Base-by-base conservation (phyloP, 92 coral and sea anemone species). In the Zoanthus gigantus region DNA sequence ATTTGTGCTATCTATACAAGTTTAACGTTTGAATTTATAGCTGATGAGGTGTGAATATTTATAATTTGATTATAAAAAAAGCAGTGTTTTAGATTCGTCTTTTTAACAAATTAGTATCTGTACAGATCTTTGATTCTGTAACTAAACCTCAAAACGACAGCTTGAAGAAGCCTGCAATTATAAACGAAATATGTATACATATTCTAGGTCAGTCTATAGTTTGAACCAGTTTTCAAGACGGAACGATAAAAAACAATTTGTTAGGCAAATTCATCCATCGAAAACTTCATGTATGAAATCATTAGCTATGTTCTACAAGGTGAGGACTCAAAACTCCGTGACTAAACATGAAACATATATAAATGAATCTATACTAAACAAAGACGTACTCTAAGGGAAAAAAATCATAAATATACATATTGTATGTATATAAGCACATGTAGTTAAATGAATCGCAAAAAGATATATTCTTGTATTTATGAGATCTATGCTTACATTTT, bases 401-500 rank as follows among this genome's bases (percentile, higher is more conserved):
- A 44, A 9, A 34, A 37, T 0, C 42, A 37, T 37, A 37, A 2
- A 37, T 37, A 37, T 37, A 37, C 42, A 37, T 37, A 4, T 37
- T 10, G 11, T 69, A 69, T 69, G 14, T 11, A 69, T 34, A 30
- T 18, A 17, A 63, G 69, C 29, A 63, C 29, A 63, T n/a, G 30
- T 63, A 31, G 9, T 18, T 30, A 69, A 69, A 69, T 29, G 12
- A 69, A 69, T 30, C 31, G 46, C 46, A 29, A 34, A 69, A 69
- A 34, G 6, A 23, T 23, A 68, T 10, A 23, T 30, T 69, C 46
- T 69, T 30, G 14, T 69, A 31, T 69, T 30, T 44, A 69, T 69
- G 5, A 69, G 16, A 69, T 69, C 12, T 69, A 69, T 69, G 74
- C 47, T 69, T 69, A 34, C 74, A 31, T 9, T 69, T 69, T 69